A percentile compares a stretch with the other conserved stretches of the same genome.
Evolutionary conservation across 2,797 vertebrate genomes (phyloP).

Genomic region (Vultur gryphus): DNA sequence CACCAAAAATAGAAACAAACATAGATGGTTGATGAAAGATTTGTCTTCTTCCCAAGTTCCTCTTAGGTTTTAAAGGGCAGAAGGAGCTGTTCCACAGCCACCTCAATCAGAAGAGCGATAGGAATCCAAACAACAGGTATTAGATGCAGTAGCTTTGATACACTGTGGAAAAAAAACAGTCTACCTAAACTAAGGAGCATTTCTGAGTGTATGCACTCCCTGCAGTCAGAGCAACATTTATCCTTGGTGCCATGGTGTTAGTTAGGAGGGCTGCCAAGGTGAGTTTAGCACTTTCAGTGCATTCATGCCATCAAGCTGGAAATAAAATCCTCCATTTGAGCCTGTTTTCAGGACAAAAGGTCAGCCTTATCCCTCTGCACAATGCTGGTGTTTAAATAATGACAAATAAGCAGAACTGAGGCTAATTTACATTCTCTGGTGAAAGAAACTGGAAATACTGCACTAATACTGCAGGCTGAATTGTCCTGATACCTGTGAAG

Average conservation of each 20-base stretch:
- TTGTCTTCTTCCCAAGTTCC: neutral
- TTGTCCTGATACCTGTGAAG: neutral
- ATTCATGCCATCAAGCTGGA: neutral
- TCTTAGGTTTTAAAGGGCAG: neutral
- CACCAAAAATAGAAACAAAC: neutral
- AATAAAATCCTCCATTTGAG: neutral
- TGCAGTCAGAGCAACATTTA: neutral
- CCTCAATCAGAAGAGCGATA: neutral
- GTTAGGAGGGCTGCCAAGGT: neutral
- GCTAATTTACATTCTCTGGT: neutral
- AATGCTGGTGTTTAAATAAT: neutral
- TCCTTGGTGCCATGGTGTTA: neutral
- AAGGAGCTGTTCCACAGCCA: neutral
- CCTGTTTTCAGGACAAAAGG: neutral
- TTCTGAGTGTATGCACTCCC: neutral
- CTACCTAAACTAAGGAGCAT: neutral
- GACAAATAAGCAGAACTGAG: neutral
- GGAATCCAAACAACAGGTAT: neutral
- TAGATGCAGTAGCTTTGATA: neutral
- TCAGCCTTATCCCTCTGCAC: neutral
- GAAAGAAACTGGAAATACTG: neutral
- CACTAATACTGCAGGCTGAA: neutral
- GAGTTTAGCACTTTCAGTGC: neutral
- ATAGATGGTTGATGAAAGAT: neutral
- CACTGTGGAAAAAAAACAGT: fast-evolving